Base-by-base conservation (phyloP, 2,797 vertebrate species). In the Otus scops region DNA sequence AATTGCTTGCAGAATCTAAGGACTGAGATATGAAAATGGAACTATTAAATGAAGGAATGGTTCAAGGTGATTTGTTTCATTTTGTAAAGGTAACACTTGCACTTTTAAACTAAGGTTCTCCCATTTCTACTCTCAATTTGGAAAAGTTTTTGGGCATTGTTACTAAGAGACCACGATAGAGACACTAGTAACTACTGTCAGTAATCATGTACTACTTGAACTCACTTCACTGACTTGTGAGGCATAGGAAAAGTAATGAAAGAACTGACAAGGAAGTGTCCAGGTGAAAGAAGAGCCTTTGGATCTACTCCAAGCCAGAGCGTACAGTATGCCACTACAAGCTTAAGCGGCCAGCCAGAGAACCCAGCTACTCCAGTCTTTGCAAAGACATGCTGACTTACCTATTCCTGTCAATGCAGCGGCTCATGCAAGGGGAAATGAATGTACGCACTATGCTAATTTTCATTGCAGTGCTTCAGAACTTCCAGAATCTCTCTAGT, bases 281-380 rank as follows among this genome's bases (percentile, higher is more conserved):
- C 74, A 82, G 80, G 70, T 85, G 78, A 90, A 93, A 96, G 51
- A 65, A 21, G 45, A 90, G 59, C 84, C 54, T 81, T 19, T 85
- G 63, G 86, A 92, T 63, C 54, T 38, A 85, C 54, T 69, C 93
- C 94, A 96, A 88, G 67, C 20, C 65, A 2, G 7, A 90, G 61
- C 5, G 1, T 24, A 63, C 1, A 59, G 24, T 80, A 83, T 85
- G 70, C 43, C 54, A 60, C 67, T 73, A 87, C 47, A 89, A 92
- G 84, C 36, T 80, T 36, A 57, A 68, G 60, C 34, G 53, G 57
- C 63, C 48, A 88, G 54, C 45, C 78, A 53, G 28, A 87, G 70
- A 93, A 68, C 57, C 30, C 81, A 93, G 26, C 86, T 78, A 53
- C 43, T 85, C 57, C 53, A 65, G 63, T 27, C 81, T 80, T 69